Conservation (phyloP, 2,113 vertebrate species). For the Azemiops feae region DNA sequence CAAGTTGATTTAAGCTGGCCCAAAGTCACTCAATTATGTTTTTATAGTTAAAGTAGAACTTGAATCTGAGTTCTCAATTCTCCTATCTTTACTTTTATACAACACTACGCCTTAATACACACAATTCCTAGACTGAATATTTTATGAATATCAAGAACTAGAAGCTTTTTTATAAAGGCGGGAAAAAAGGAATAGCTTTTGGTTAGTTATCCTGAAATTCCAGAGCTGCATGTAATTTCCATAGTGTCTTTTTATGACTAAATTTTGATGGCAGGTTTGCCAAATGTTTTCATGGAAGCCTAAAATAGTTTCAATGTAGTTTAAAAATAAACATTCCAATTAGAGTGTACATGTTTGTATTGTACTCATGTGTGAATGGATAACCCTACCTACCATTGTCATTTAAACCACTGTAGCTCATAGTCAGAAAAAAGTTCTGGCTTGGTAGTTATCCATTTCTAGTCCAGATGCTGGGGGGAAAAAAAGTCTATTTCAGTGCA, state of each 20-base stretch:
- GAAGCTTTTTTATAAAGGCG: too few species aligned
- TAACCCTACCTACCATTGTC: too few species aligned
- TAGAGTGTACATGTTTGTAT: too few species aligned
- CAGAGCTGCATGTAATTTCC: not conserved
- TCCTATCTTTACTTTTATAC: not conserved
- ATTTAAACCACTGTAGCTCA: too few species aligned
- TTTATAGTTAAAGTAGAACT: not conserved
- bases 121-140: not conserved
- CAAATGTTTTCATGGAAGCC: too few species aligned
- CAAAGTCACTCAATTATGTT: not conserved
- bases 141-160: not conserved
- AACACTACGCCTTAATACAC: not conserved
- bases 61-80: not conserved
- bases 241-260: not conserved
- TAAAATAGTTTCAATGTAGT: too few species aligned
- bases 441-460: not conserved
- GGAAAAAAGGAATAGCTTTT: too few species aligned
- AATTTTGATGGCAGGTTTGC: not conserved
- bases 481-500: not conserved
- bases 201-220: not conserved
- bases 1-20: not conserved
- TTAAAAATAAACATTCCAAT: too few species aligned
- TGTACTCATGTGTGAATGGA: too few species aligned
- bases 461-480: not conserved
- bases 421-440: too few species aligned